Conservation (phyloP, 2,113 vertebrate species). For the Ascaphus truei region DNA sequence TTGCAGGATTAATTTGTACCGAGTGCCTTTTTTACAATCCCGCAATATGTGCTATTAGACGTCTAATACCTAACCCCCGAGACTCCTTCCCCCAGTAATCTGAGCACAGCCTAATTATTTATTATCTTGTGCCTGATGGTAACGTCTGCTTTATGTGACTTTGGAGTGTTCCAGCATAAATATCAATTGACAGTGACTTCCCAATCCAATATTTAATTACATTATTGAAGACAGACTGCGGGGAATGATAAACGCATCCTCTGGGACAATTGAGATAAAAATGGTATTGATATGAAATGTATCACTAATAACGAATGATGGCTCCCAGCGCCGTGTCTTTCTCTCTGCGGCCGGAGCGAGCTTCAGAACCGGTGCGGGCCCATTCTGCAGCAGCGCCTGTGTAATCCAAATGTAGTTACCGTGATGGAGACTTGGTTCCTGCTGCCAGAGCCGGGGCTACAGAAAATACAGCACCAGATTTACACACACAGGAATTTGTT, state of each 20-base stretch:
- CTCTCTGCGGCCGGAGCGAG: not conserved
- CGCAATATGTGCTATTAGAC: not conserved
- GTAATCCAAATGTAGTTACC: too few relatives aligned
- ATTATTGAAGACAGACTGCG: constrained; percentile 14
- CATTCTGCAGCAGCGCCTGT: too few relatives aligned
- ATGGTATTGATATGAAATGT: constrained; percentile 12
- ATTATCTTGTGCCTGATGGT: constrained; percentile 2
- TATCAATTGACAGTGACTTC: constrained; percentile 3
- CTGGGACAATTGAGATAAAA: constrained; percentile 6
- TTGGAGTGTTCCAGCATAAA: too few relatives aligned
- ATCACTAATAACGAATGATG: not conserved
- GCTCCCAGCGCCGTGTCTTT: not conserved
- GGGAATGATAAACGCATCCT: not conserved
- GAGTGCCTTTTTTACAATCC: not conserved
- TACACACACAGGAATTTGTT: too few relatives aligned
- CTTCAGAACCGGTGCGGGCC: not conserved
- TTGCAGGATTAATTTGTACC: not conserved
- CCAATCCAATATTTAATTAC: constrained; percentile 13
- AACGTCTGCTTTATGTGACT: constrained; percentile 5
- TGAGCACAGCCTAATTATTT: constrained; percentile 19
- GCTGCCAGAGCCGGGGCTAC: too few relatives aligned
- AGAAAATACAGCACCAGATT: too few relatives aligned
- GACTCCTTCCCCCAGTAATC: constrained; percentile 1
- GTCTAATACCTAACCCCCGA: constrained; percentile 6
- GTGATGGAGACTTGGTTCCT: too few relatives aligned